Percentiles rank a stretch among this genome's conserved stretches.
These are phyloP conservation scores for Epinephelus coioides DNA, from an alignment of 2,797 vertebrate genomes.

Conservation along the genomic window DNA sequence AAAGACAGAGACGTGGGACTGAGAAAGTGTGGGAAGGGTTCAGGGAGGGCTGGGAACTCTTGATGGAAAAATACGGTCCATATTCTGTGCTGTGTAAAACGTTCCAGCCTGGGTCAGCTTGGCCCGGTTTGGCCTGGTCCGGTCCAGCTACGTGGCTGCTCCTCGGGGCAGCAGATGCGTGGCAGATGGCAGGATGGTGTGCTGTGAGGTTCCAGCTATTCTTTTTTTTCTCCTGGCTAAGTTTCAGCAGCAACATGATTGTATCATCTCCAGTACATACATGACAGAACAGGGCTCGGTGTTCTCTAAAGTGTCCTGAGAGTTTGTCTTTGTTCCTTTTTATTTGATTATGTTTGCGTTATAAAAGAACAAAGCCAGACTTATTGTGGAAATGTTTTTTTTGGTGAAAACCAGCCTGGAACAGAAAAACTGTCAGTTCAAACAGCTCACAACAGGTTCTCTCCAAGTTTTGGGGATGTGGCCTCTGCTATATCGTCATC, in stretches of 20 bases:
- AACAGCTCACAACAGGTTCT: slow-evolving; percentile 38
- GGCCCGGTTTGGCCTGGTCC: slow-evolving; percentile 26
- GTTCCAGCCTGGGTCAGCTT: slow-evolving; percentile 38
- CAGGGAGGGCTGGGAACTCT: slow-evolving; percentile 21
- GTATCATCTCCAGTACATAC: slow-evolving; percentile 68
- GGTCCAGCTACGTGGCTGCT: slow-evolving; percentile 43
- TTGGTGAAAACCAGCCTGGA: slow-evolving; percentile 40
- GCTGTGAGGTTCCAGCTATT: slow-evolving; percentile 61
- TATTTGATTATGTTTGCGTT: slow-evolving; percentile 17
- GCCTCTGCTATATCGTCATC: slow-evolving; percentile 48
- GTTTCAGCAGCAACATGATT: slow-evolving; percentile 80
- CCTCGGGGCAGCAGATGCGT: slow-evolving; percentile 49
- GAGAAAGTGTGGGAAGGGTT: slow-evolving; percentile 26
- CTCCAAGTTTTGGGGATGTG: slow-evolving; percentile 59
- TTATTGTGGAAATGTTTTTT: slow-evolving; percentile 51
- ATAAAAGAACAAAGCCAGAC: slow-evolving; percentile 49
- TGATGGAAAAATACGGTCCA: slow-evolving; percentile 44
- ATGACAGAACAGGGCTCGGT: slow-evolving; percentile 49
- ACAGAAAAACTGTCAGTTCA: slow-evolving; percentile 44
- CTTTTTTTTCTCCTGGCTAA: slow-evolving; percentile 47
- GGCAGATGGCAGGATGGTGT: slow-evolving; percentile 53
- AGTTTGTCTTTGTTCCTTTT: slow-evolving; percentile 42
- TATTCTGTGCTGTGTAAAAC: slow-evolving; percentile 44
- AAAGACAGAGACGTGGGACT: slow-evolving; percentile 33
- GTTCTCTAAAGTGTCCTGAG: slow-evolving; percentile 56